These are phyloP conservation scores for Cyclopterus lumpus DNA, from an alignment of 2,797 vertebrate species.

Conservation along the genomic window DNA sequence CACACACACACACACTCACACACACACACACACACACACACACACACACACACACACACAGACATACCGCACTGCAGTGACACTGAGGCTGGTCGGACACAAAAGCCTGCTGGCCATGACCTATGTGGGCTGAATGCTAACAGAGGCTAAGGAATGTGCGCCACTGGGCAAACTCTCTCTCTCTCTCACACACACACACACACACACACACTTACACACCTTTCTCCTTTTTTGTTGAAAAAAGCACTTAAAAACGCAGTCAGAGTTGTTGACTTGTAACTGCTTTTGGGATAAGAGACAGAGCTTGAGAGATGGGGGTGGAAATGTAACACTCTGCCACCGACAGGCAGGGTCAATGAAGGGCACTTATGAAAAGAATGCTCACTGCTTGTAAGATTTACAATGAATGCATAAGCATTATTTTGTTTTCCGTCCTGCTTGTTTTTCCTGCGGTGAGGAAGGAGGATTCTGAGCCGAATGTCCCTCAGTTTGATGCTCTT, in stretches of 20 bases:
- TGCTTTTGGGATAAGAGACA: slow-evolving; percentile 45
- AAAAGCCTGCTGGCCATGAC: slow-evolving; percentile 82
- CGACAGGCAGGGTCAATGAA: slow-evolving; percentile 67
- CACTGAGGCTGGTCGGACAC: slow-evolving; percentile 59
- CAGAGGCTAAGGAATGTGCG: slow-evolving; percentile 75
- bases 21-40: slow-evolving; percentile 42
- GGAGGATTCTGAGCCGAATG: slow-evolving; percentile 26
- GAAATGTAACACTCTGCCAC: slow-evolving; percentile 48
- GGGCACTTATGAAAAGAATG: slow-evolving; percentile 65
- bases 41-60: slow-evolving; percentile 51
- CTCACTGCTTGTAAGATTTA: slow-evolving; percentile 56
- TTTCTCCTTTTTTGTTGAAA: slow-evolving; percentile 20
- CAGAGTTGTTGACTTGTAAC: slow-evolving; percentile 66
- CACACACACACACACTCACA: slow-evolving; percentile 29
- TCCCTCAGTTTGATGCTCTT: slow-evolving; percentile 27
- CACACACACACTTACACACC: slow-evolving; percentile 25
- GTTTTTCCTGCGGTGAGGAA: slow-evolving; percentile 28
- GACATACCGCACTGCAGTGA: slow-evolving; percentile 48
- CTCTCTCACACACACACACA: slow-evolving; percentile 22
- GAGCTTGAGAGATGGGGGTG: slow-evolving; percentile 36
- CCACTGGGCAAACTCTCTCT: slow-evolving; percentile 45
- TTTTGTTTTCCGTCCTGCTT: slow-evolving; percentile 19
- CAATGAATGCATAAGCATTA: slow-evolving; percentile 37
- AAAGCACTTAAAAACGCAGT: slow-evolving; percentile 68
- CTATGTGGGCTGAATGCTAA: slow-evolving; percentile 85